Evolutionary conservation across 2,888 invertebrate genomes (phyloP), one percentile per base, ranked within the genome.

Genomic region (Abscondita cerata): DNA sequence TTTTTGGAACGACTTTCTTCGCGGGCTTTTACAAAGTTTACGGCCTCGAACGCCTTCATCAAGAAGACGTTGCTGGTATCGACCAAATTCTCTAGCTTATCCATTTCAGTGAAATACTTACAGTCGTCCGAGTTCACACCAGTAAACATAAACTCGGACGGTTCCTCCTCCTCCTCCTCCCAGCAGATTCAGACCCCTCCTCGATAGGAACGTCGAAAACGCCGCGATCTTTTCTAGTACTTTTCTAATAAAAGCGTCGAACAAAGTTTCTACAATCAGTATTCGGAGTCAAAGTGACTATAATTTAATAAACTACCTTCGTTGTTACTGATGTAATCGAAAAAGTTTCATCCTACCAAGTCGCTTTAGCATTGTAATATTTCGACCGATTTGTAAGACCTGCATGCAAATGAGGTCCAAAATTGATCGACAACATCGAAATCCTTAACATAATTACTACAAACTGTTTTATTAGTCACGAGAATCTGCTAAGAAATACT

Each of bases 31-130:
- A 70, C 62, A 31, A 83, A 75, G 68, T 79, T n/a, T n/a, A 25
- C 25, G 25, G 6, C n/a, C 56, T 80, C 77, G 57, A 83, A 82
- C 18, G 83, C 83, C 67, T 80, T 78, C 71, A 81, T 79, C 19
- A 83, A 66, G 71, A 84, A 83, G 1, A 77, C 76, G 65, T 80
- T 75, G 2, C 70, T 65, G 0, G 72, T 73, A 61, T 80, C 78
- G 2, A 78, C 73, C 16, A 76, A 68, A 66, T 77, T 75, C 50
- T 77, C 78, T 18, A 78, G 63, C 59, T 72, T 73, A 58, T 78
- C 76, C 73, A 77, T 73, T 58, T 78, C 76, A 1, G 73, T 73
- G 5, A 69, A 67, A 31, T 71, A 70, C 56, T 72, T 74, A 51
- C 66, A 70, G 25, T 70, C 67, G 46, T 74, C 75, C 0, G 69